Conservation (phyloP, 2,888 invertebrate species). For the Diarsia mendica region DNA sequence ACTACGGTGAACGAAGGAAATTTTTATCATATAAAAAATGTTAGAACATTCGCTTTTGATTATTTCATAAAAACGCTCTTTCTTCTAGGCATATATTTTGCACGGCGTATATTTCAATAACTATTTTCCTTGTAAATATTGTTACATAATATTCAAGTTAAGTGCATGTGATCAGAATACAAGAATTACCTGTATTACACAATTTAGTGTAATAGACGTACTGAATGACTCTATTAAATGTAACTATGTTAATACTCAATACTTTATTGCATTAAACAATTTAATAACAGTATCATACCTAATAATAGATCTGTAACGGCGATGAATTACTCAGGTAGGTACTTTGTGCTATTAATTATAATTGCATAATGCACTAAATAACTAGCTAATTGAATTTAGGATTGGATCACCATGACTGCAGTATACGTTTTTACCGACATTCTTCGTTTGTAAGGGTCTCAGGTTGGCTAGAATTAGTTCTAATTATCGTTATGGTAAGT, state of each 20-base stretch:
- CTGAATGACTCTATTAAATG: slow-evolving; percentile 38
- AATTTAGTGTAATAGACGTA: slow-evolving; percentile 31
- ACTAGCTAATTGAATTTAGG: slow-evolving; percentile 43
- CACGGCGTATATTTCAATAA: no score
- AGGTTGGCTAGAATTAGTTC: not conserved
- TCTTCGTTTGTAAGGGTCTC: not conserved
- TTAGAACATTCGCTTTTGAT: no score
- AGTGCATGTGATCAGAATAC: slow-evolving; percentile 16
- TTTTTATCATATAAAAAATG: no score
- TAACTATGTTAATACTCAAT: slow-evolving; percentile 34
- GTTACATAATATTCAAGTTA: slow-evolving; percentile 3
- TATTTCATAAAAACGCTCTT: no score
- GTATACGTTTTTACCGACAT: not conserved
- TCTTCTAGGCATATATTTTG: no score
- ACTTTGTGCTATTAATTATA: slow-evolving; percentile 47
- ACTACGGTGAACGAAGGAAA: no score
- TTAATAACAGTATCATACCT: slow-evolving; percentile 17
- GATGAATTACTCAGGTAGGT: slow-evolving; percentile 37
- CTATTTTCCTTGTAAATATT: slow-evolving; percentile 6
- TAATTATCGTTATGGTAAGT: not conserved
- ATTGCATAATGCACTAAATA: slow-evolving; percentile 49
- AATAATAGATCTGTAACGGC: slow-evolving; percentile 39
- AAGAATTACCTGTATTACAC: slow-evolving; percentile 26
- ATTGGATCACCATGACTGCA: not conserved
- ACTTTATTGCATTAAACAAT: no score